Base-by-base conservation (phyloP, 2,113 vertebrate species). In the Dissostichus mawsoni region DNA sequence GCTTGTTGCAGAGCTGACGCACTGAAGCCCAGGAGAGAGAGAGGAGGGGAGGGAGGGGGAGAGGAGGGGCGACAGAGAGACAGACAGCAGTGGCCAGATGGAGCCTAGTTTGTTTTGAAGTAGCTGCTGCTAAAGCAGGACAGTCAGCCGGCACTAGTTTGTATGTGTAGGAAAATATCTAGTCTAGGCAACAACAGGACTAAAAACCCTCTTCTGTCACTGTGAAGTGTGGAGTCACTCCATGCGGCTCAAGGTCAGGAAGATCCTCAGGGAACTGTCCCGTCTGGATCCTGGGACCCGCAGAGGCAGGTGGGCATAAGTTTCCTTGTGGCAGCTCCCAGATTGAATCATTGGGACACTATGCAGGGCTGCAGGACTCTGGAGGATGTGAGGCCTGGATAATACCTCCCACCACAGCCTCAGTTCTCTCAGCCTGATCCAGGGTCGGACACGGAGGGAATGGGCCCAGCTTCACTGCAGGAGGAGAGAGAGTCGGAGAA, bases 1-100 rank as follows among this genome's bases (percentile, higher is more conserved):
- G 81, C 82, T 64, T 82, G 66, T 92, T 84, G 92, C 93, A 92
- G 89, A 87, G 89, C 93, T 94, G 94, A 93, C 93, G 91, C 95
- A 93, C 90, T 91, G 81, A 63, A 88, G 61, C 84, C 73, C 79
- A 67, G 69, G 82, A 55, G 76, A 58, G 81, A 25, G 88, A 41
- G 79, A 51, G 41, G 68, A 29, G 57, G 45, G 78, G 59, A 45
- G 78, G 61, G 66, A 10, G 74, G 72, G n/a, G 20, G 52, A 45
- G 85, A 65, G 14, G 64, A 29, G 80, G 85, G 57, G 72, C 25
- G 9, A 50, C 25, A 62, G 3, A 29, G 29, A 29, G 79, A 61
- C 65, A 44, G 87, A 69, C 80, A 89, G 88, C 80, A 87, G 84
- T 69, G 84, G 67, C 84, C 85, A 89, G 90, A 93, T 89, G 91